phyloP scores from a whole-genome alignment of 2,113 vertebrate genomes.

The Coturnix japonica region DNA sequence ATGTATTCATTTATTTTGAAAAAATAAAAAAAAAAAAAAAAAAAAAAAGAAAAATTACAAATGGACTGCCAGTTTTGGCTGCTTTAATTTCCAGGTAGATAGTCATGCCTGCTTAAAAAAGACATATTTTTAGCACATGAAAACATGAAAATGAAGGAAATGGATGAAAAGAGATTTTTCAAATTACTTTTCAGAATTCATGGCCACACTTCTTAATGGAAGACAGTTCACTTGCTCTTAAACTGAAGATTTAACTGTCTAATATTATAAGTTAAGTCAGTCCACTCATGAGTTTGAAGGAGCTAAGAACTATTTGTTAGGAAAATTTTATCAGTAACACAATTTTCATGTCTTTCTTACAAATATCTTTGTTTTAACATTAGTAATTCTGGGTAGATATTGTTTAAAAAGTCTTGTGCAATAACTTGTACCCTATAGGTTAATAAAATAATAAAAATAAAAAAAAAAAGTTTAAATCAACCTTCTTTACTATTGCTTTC shows the following conservation, averaged over 20 bases:
- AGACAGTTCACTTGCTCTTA: background rate
- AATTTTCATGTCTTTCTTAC: background rate
- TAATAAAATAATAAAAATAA: background rate
- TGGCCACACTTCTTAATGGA: background rate
- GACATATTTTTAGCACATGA: background rate
- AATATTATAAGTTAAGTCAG: background rate
- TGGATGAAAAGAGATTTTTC: background rate
- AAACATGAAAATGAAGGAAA: background rate
- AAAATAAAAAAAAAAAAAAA: background rate
- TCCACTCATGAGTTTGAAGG: background rate
- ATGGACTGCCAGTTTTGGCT: background rate
- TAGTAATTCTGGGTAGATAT: background rate
- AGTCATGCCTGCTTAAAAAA: background rate
- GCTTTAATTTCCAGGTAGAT: background rate
- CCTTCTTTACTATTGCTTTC: background rate
- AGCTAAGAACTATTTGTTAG: background rate
- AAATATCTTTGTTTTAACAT: background rate
- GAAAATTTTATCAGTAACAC: background rate
- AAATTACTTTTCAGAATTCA: background rate
- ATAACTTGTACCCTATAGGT: background rate
- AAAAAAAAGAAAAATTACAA: background rate
- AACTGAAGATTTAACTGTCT: background rate
- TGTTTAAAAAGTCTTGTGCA: fast-evolving
- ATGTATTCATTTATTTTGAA: background rate
- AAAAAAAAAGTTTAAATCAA: background rate